Evolutionary conservation across 2,888 invertebrate species (phyloP).

Genomic region (Brachyptera putata): DNA sequence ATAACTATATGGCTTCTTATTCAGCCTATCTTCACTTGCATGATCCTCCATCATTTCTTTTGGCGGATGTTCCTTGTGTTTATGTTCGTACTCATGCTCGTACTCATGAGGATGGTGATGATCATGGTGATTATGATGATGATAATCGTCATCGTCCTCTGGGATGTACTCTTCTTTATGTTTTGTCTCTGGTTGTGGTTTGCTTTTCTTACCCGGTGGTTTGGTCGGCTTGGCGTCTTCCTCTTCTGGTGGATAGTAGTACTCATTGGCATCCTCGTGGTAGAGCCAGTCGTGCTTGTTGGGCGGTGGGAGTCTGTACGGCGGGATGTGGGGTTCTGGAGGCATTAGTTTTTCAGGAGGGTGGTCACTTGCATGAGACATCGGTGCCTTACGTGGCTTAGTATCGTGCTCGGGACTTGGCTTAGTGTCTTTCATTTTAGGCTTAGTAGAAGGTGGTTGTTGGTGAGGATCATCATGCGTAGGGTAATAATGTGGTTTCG

Average conservation of each 20-base stretch:
- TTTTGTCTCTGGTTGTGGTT: neutral
- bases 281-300: neutral
- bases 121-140: constrained; percentile 43
- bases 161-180: neutral
- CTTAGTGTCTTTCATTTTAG: too few relatives aligned
- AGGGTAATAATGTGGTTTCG: neutral
- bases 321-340: neutral
- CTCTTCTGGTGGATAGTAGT: constrained; percentile 1
- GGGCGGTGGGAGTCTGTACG: neutral
- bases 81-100: constrained; percentile 36
- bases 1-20: constrained; percentile 57
- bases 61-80: constrained; percentile 35
- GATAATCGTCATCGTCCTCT: constrained; percentile 8
- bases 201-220: neutral
- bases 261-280: constrained; percentile 3
- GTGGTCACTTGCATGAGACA: too few relatives aligned
- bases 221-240: neutral
- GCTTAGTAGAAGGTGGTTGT: too few relatives aligned
- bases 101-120: too few relatives aligned
- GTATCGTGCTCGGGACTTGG: too few relatives aligned
- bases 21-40: constrained; percentile 33
- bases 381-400: too few relatives aligned
- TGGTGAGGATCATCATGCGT: too few relatives aligned
- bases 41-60: constrained; percentile 35
- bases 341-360: constrained; percentile 8